These are phyloP conservation scores for Nemotelus pantherinus DNA, from an alignment of 2,888 invertebrate species.

Conservation along the genomic window DNA sequence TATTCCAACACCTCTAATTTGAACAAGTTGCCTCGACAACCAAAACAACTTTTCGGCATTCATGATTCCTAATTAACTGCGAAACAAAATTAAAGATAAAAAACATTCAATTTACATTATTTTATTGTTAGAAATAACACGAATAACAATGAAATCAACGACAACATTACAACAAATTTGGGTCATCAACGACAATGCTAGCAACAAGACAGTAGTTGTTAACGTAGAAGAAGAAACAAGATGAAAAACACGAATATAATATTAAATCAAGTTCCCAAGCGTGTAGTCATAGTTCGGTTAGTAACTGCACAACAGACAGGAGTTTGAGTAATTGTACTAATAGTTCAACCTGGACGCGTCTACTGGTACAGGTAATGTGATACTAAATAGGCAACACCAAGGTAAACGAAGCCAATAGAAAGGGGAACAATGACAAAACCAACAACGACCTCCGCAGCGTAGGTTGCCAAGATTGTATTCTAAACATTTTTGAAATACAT, in stretches of 20 bases:
- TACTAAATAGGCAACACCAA: neutral
- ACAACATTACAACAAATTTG: neutral
- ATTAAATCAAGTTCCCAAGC: neutral
- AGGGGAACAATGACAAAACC: neutral
- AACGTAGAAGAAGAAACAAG: too few species aligned
- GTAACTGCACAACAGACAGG: too few species aligned
- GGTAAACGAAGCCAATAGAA: neutral
- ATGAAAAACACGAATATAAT: neutral
- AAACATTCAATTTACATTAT: neutral
- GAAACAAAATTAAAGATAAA: neutral
- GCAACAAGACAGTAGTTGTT: too few species aligned
- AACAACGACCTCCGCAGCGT: neutral
- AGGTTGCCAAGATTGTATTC: neutral
- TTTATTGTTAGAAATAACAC: neutral
- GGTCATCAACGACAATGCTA: neutral
- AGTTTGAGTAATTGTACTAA: neutral
- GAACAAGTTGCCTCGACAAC: too few species aligned
- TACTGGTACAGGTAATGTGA: neutral
- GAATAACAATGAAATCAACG: neutral
- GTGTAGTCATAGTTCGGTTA: neutral
- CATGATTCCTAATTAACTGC: neutral
- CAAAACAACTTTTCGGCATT: neutral
- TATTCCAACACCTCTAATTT: too few species aligned
- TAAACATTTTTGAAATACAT: neutral
- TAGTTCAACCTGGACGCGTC: neutral